Base-by-base conservation (phyloP, 2,797 vertebrate species). In the Mallotus villosus region DNA sequence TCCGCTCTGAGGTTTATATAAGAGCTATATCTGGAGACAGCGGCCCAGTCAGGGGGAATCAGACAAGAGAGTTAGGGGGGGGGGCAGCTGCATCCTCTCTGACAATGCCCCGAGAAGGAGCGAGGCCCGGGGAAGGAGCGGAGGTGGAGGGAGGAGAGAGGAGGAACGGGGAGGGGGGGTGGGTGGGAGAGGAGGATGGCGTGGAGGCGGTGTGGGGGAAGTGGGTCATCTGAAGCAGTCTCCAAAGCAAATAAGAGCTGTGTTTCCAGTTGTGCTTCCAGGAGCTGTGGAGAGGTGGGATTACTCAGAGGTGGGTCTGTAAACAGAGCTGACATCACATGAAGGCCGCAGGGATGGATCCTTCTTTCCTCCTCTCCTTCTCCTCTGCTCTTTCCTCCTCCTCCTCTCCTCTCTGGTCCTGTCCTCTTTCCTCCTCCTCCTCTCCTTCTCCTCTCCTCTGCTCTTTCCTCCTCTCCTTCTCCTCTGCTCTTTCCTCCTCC, bases 171-270 rank as follows among this genome's bases (percentile, higher is more conserved):
- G 77, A 24, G 21, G 4, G 53, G 16, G 22, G 5, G 70, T 64
- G 76, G 64, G 78, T 67, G 72, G 63, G 51, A 66, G 68, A 59
- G 63, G n/a, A 65, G 25, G 60, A 66, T 22, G 64, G 64, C 9
- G 25, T 41, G 46, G 46, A 53, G 55, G 67, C 53, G 63, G 72
- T 74, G 37, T 37, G 59, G 76, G 68, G 78, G 83, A 91, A 89
- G 84, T 90, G 83, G 90, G 90, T 89, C 87, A 87, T 83, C 85
- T 82, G 83, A 87, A 85, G 89, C 78, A 69, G 86, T 87, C 86
- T 86, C 86, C 86, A 88, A 85, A 89, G 85, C 82, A 89, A 88
- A 90, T 77, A 90, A 29, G 69, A 84, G 79, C 83, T 89, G 80
- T 70, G 85, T 71, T 86, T 86, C 70, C 82, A 62, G 24, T 71